A percentile compares a stretch with the other conserved stretches of the same genome.
Conservation (phyloP, 2,888 invertebrate species). For the Drymonia ruficornis region DNA sequence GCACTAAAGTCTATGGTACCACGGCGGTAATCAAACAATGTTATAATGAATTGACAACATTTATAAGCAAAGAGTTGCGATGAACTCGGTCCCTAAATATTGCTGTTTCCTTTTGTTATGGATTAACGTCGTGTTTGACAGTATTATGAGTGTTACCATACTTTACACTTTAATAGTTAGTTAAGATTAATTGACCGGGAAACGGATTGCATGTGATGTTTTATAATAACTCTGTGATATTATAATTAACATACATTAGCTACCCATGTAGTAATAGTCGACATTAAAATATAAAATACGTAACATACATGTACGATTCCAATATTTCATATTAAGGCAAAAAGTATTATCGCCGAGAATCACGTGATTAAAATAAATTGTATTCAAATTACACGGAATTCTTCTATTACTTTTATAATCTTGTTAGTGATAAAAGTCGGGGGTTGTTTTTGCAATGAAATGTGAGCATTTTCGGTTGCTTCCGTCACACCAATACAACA, state of each 20-base stretch:
- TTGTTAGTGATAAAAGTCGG: too few species aligned
- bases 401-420: not conserved
- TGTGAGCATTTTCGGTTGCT: not conserved
- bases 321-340: conserved; percentile 14
- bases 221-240: conserved; percentile 10
- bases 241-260: conserved; percentile 11
- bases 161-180: not conserved
- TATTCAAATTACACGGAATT: not conserved
- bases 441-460: not conserved
- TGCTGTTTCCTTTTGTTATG: conserved; percentile 16
- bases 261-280: conserved; percentile 13
- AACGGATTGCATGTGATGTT: conserved; percentile 12
- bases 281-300: conserved; percentile 4
- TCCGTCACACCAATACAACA: not conserved
- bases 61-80: conserved; percentile 30
- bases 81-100: conserved; percentile 39
- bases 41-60: conserved; percentile 19
- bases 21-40: conserved; percentile 10
- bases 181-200: conserved; percentile 20
- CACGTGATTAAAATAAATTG: conserved; percentile 21
- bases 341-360: conserved; percentile 15
- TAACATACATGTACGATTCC: conserved; percentile 7
- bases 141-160: conserved; percentile 22
- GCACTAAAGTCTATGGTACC: not conserved
- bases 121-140: conserved; percentile 12